Evolutionary conservation across 2,888 invertebrate genomes (phyloP).

Genomic region (Agrochola lychnidis): DNA sequence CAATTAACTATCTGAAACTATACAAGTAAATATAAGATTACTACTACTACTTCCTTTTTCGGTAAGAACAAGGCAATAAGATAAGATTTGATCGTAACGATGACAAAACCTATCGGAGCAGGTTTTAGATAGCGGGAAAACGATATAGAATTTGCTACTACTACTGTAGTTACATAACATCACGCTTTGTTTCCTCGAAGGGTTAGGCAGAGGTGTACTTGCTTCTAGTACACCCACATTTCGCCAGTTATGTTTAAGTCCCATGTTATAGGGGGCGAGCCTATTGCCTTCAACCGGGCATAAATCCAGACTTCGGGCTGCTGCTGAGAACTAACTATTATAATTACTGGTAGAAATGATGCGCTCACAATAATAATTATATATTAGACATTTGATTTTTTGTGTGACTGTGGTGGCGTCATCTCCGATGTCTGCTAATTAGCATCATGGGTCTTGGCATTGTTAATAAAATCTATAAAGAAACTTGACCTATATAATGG

Average conservation of each 20-base stretch:
- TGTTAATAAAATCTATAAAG: slow-evolving; percentile 20
- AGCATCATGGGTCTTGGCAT: slow-evolving; percentile 4
- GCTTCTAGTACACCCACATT: too few species aligned
- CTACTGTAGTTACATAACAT: too few species aligned
- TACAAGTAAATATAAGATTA: background rate
- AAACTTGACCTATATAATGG: slow-evolving; percentile 22
- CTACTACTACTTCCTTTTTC: slow-evolving; percentile 18
- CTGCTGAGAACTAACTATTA: too few species aligned
- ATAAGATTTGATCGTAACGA: slow-evolving; percentile 40
- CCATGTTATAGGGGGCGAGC: too few species aligned
- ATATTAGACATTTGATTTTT: background rate
- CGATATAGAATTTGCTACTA: background rate
- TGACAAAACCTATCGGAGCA: slow-evolving; percentile 22
- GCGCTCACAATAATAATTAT: background rate
- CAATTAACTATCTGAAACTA: background rate
- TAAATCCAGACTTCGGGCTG: too few species aligned
- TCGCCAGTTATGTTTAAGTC: too few species aligned
- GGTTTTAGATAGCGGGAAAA: slow-evolving; percentile 28
- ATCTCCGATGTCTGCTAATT: slow-evolving; percentile 26
- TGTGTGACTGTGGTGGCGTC: background rate
- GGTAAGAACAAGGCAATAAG: slow-evolving; percentile 23
- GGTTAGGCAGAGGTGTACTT: too few species aligned
- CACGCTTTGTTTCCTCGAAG: too few species aligned
- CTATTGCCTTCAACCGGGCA: too few species aligned
- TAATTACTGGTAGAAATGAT: background rate